Conservation (phyloP, 2,113 vertebrate genomes). For the Spermophilus dauricus region DNA sequence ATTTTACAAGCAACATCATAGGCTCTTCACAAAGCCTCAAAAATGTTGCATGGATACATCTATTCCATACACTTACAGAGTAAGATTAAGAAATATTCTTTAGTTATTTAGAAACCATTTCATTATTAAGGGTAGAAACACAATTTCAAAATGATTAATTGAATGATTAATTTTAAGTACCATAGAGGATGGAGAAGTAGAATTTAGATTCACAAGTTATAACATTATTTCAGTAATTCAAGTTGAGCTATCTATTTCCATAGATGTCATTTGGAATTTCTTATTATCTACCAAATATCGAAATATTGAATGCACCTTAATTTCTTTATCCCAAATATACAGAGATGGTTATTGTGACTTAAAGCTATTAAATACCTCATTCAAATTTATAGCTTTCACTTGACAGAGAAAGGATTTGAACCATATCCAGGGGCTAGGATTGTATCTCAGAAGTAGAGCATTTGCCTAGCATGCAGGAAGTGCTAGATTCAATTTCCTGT, state of each 20-base stretch:
- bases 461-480: fast-evolving
- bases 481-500: background rate
- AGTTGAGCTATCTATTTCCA: background rate
- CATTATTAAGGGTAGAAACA: background rate
- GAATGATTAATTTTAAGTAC: background rate
- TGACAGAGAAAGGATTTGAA: background rate
- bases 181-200: background rate
- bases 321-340: background rate
- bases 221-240: background rate
- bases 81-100: background rate
- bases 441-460: background rate
- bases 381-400: background rate
- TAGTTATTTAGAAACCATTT: background rate
- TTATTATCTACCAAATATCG: background rate
- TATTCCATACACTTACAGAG: background rate
- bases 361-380: background rate
- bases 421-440: fast-evolving
- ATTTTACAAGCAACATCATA: background rate
- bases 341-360: background rate
- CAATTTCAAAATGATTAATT: background rate
- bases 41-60: background rate
- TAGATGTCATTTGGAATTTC: background rate
- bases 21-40: background rate
- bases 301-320: background rate
- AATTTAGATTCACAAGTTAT: background rate